Evolutionary conservation across 2,113 vertebrate genomes (phyloP).

Genomic region (Sinocyclocheilus maitianheensis): DNA sequence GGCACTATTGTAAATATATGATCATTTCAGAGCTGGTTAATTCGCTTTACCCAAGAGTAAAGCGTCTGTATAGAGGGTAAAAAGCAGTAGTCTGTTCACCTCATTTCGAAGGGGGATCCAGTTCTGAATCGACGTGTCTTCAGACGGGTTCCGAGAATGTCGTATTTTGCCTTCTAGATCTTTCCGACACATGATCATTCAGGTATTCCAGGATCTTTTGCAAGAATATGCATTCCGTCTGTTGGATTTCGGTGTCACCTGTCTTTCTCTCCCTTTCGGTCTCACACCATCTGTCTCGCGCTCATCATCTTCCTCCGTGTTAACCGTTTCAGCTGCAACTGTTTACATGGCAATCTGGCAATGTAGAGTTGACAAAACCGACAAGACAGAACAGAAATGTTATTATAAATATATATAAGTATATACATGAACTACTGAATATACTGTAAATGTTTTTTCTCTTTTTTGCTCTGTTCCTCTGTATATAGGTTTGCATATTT

Average conservation of each 20-base stretch:
- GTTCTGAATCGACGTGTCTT: neutral
- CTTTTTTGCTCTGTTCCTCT: constrained; percentile 81
- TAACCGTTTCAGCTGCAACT: constrained; percentile 87
- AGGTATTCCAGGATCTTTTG: constrained; percentile 48
- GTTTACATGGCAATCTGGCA: constrained; percentile 86
- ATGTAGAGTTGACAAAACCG: constrained; percentile 75
- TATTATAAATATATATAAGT: constrained; percentile 85
- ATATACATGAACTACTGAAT: constrained; percentile 82
- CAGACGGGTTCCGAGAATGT: constrained; percentile 44
- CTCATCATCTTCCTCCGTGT: constrained; percentile 53
- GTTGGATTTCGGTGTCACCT: constrained; percentile 10
- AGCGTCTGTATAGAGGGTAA: constrained; percentile 3
- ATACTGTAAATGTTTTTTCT: constrained; percentile 79
- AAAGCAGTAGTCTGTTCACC: constrained; percentile 1
- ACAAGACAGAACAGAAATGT: constrained; percentile 91
- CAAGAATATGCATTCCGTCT: constrained; percentile 22
- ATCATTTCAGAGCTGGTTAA: constrained; percentile 19
- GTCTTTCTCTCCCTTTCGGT: neutral
- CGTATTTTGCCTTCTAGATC: constrained; percentile 43
- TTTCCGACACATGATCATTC: constrained; percentile 46
- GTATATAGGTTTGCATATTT: constrained; percentile 99
- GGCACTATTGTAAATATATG: constrained; percentile 45
- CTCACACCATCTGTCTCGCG: neutral
- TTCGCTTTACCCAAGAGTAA: constrained; percentile 9
- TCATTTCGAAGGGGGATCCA: constrained; percentile 31